Evolutionary conservation across 2,797 vertebrate genomes (phyloP).

Genomic region (Enteromius thamalakanensis): DNA sequence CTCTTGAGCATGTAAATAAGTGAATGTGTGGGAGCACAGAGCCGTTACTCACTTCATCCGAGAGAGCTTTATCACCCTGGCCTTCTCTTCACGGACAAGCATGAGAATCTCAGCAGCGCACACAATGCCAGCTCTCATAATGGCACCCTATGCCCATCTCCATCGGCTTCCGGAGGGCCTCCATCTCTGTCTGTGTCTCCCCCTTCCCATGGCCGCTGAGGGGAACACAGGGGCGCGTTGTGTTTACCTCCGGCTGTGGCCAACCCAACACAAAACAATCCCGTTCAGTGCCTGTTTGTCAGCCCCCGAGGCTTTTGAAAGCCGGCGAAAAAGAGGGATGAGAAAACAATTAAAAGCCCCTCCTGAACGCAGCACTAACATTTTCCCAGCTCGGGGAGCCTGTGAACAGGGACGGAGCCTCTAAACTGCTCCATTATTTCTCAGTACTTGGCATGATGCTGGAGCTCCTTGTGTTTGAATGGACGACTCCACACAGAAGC

Average conservation of each 20-base stretch:
- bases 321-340: slow-evolving; percentile 57
- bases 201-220: slow-evolving; percentile 60
- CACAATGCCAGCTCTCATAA: slow-evolving; percentile 67
- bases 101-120: slow-evolving; percentile 72
- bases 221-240: slow-evolving; percentile 67
- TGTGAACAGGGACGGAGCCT: slow-evolving; percentile 80
- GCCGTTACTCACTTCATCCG: slow-evolving; percentile 73
- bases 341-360: slow-evolving; percentile 80
- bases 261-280: slow-evolving; percentile 79
- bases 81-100: slow-evolving; percentile 69
- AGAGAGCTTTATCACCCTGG: slow-evolving; percentile 76
- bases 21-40: slow-evolving; percentile 75
- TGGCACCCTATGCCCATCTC: slow-evolving; percentile 66
- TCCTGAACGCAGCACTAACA: slow-evolving; percentile 74
- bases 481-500: slow-evolving; percentile 75
- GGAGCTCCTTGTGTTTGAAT: slow-evolving; percentile 76
- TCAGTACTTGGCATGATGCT: slow-evolving; percentile 76
- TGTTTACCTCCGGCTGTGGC: slow-evolving; percentile 79
- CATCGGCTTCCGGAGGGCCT: slow-evolving; percentile 70
- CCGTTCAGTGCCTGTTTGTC: slow-evolving; percentile 80
- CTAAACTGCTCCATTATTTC: slow-evolving; percentile 81
- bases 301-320: slow-evolving; percentile 72
- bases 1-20: slow-evolving; percentile 78
- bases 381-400: slow-evolving; percentile 81
- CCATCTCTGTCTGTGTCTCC: slow-evolving; percentile 48